Conservation (phyloP, 2,113 vertebrate genomes). For the Dermatemys mawii region DNA sequence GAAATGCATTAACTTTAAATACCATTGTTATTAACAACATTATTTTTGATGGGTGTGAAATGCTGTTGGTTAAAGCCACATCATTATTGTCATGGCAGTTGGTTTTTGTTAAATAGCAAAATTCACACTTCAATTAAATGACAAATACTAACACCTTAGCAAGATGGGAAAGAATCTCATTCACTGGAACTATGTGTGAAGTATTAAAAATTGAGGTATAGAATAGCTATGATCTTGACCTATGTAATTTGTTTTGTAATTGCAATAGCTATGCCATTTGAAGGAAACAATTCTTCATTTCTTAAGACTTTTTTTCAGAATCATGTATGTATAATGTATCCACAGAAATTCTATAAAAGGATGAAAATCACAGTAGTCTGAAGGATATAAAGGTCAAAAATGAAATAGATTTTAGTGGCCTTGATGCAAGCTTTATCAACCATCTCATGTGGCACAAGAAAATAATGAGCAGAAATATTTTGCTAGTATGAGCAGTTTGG, state of each 20-base stretch:
- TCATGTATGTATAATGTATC: background rate
- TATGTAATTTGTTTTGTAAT: slow-evolving; percentile 20
- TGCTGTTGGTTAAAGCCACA: background rate
- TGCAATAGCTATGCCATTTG: background rate
- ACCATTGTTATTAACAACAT: background rate
- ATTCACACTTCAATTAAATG: background rate
- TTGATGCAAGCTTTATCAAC: slow-evolving; percentile 33
- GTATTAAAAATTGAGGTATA: background rate
- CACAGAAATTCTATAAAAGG: background rate
- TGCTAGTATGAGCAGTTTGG: slow-evolving; percentile 1
- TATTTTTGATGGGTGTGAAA: background rate
- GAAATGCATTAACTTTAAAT: slow-evolving; percentile 5
- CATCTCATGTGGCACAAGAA: background rate
- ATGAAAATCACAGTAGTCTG: slow-evolving; percentile 4
- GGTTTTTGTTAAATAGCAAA: background rate
- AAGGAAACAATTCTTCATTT: slow-evolving; percentile 11
- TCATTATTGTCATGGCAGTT: background rate
- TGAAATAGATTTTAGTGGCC: background rate
- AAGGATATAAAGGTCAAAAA: slow-evolving; percentile 40
- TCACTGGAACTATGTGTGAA: background rate
- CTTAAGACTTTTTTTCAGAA: slow-evolving; percentile 9
- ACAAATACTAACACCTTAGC: background rate
- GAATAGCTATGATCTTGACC: background rate
- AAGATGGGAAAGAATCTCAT: background rate
- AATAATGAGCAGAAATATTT: slow-evolving; percentile 37